Evolutionary conservation across 2,888 invertebrate species (phyloP), one percentile per base, ranked within the genome.

Genomic region (Andricus quercusramuli): DNA sequence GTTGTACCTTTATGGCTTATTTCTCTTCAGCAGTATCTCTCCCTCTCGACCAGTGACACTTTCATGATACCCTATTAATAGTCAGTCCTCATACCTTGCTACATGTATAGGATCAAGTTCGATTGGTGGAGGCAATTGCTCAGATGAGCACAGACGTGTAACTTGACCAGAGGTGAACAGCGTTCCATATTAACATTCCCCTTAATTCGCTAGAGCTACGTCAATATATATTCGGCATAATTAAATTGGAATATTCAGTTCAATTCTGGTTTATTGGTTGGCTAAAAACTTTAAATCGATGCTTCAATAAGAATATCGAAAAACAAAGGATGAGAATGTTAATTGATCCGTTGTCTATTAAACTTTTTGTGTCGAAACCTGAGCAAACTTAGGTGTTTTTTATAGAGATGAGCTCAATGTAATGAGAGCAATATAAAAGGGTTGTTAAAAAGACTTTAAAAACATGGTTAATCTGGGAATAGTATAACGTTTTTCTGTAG

Each of bases 91-190:
- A 41, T 25, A 44, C 22, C 29, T 70, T 15, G 25, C 11, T 32
- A 15, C 32, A 74, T 56, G 20, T 56, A 56, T 11, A 74, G n/a
- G 56, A 74, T 37, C 56, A 74, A 74, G 22, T 74, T 56, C 74
- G 74, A 56, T 74, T 32, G 74, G 56, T 32, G 37, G 20, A 74
- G 51, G 74, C 51, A 74, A 74, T 74, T 56, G 56, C 74, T 74
- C 56, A 74, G 56, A 74, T 74, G 74, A 56, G 51, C 74, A 74
- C 74, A 29, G 56, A 74, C 74, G 74, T 74, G 74, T 20, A 74
- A 74, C 74, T 74, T 74, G 56, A 74, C 74, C 74, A 74, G 56
- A 74, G 74, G 74, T 74, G 74, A 74, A 74, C 56, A 74, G 29
- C 37, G 56, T 56, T 74, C 56, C 56, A 74, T 56, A 74, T 74